Base-by-base conservation (phyloP, 2,113 vertebrate genomes). In the Dromiciops gliroides region DNA sequence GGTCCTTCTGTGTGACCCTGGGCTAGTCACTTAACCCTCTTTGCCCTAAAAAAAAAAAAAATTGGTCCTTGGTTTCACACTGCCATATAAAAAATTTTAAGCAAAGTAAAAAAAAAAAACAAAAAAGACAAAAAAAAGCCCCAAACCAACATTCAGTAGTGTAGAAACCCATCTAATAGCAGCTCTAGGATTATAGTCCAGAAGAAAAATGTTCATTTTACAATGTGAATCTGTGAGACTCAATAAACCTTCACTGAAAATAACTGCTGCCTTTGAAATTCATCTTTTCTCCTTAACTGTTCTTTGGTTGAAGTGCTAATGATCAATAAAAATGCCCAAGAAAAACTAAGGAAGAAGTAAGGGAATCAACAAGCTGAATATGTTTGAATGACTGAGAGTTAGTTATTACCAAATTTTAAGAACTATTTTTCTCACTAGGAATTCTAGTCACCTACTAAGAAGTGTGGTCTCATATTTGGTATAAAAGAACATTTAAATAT, bases 11-110 rank as follows among this genome's bases (percentile, higher is more conserved):
- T n/a, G n/a, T n/a, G n/a, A n/a, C n/a, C n/a, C n/a, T n/a, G n/a
- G n/a, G n/a, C n/a, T n/a, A n/a, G n/a, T n/a, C n/a, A n/a, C n/a
- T n/a, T n/a, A n/a, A n/a, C n/a, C n/a, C n/a, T n/a, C n/a, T n/a
- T n/a, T n/a, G n/a, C n/a, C n/a, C n/a, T n/a, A n/a, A n/a, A n/a
- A n/a, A n/a, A n/a, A n/a, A n/a, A n/a, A 90, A 93, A 94, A 88
- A 56, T 88, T 31, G 50, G 51, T 44, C 56, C 37, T 14, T 92
- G 48, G n/a, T 49, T 94, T 90, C n/a, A 60, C 50, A 37, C 16
- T 51, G 51, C 93, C 90, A n/a, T 49, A 92, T 56, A 93, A 96
- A 91, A 67, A 91, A 25, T 28, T 60, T 95, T 89, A 90, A 51
- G 56, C 93, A 83, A 92, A n/a, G 19, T 25, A 93, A 93, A 23